These are phyloP conservation scores for Eupithecia pulchellata DNA, from an alignment of 2,888 invertebrate genomes.

Conservation along the genomic window DNA sequence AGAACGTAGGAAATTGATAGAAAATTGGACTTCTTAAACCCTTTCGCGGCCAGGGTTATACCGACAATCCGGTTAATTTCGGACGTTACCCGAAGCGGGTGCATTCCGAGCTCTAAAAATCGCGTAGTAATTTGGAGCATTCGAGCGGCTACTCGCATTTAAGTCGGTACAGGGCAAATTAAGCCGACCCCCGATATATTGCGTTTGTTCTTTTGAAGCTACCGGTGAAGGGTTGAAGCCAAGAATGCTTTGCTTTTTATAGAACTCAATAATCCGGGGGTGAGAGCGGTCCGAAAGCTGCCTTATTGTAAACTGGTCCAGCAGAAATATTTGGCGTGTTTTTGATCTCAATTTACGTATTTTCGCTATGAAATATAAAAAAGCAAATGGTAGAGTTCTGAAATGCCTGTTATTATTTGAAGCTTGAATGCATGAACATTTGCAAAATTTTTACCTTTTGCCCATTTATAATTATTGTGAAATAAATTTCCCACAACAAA, in stretches of 20 bases:
- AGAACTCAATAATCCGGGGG: slow-evolving; percentile 74
- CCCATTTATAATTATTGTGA: slow-evolving; percentile 18
- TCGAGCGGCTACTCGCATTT: slow-evolving; percentile 77
- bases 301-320: slow-evolving; percentile 30
- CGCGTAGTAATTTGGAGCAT: slow-evolving; percentile 83
- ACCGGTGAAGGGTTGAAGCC: slow-evolving; percentile 83
- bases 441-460: slow-evolving; percentile 3
- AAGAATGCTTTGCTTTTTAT: slow-evolving; percentile 86
- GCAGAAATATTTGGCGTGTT: slow-evolving; percentile 25
- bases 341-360: slow-evolving; percentile 13
- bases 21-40: slow-evolving; percentile 61
- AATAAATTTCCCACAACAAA: slow-evolving; percentile 68
- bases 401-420: neutral
- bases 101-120: slow-evolving; percentile 84
- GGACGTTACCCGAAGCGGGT: slow-evolving; percentile 78
- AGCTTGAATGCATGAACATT: neutral
- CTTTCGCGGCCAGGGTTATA: slow-evolving; percentile 50
- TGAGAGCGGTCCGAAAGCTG: slow-evolving; percentile 29
- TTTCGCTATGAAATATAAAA: neutral
- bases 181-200: slow-evolving; percentile 83
- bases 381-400: neutral
- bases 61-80: slow-evolving; percentile 72
- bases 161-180: slow-evolving; percentile 82
- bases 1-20: slow-evolving; percentile 47
- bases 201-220: slow-evolving; percentile 85